Conservation (phyloP, 2,113 vertebrate genomes). For the Nesoenas mayeri region DNA sequence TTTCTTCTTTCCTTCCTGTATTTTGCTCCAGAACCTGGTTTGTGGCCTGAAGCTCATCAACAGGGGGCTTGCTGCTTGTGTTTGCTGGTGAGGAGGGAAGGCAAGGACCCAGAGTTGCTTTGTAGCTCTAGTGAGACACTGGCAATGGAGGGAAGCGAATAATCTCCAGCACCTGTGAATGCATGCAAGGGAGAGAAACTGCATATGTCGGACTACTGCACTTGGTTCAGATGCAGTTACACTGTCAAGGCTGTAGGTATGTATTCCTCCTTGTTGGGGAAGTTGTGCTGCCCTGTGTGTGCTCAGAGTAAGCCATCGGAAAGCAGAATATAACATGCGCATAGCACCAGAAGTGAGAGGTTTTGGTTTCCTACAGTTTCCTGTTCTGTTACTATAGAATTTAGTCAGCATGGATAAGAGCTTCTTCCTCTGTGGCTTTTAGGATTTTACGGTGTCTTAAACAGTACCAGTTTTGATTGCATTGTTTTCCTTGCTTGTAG, state of each 20-base stretch:
- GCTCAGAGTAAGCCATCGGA: neutral
- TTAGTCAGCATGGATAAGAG: neutral
- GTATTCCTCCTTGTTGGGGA: neutral
- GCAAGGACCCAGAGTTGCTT: neutral
- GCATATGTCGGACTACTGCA: fast-evolving
- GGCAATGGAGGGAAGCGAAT: neutral
- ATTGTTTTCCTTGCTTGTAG: neutral
- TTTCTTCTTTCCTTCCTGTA: neutral
- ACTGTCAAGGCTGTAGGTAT: neutral
- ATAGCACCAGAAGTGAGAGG: neutral
- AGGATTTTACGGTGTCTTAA: neutral
- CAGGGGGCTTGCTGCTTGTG: neutral
- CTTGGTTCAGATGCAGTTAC: neutral
- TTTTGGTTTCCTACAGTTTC: neutral
- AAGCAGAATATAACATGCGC: neutral
- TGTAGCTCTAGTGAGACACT: neutral
- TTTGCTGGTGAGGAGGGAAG: neutral
- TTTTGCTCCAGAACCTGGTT: neutral
- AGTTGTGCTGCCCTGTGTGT: neutral
- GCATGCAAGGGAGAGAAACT: neutral
- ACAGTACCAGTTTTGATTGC: neutral
- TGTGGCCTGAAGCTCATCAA: neutral
- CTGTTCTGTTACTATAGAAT: neutral
- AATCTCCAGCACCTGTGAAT: neutral
- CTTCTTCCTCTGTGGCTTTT: neutral